Evolutionary conservation across 2,113 vertebrate species (phyloP).

Genomic region (Phrynosoma blainvillii): DNA sequence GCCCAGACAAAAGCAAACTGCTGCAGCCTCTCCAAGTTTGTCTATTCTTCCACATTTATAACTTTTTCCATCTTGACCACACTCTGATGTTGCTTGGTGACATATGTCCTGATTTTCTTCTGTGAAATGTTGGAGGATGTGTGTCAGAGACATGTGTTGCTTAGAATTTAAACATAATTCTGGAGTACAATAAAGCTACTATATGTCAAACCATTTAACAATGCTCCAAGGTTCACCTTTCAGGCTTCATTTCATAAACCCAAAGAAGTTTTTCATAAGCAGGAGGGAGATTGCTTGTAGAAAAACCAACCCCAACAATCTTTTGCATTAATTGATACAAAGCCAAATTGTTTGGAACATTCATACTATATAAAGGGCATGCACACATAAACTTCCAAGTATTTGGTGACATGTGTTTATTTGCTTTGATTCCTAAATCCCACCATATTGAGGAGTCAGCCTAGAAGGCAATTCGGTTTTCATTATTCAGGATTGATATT

Average conservation of each 20-base stretch:
- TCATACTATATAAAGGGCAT: not conserved
- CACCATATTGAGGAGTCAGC: not conserved
- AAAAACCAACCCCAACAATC: not conserved
- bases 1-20: too few species aligned
- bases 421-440: not conserved
- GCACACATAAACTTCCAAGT: not conserved
- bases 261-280: not conserved
- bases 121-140: too few species aligned
- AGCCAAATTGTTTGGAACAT: conserved; percentile 8
- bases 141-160: not conserved
- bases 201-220: conserved; percentile 18
- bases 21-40: too few species aligned
- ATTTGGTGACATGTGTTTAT: not conserved
- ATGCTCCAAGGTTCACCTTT: not conserved
- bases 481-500: not conserved
- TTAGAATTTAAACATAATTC: conserved; percentile 25
- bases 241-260: conserved; percentile 32
- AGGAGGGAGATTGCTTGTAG: not conserved
- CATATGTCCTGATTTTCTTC: too few species aligned
- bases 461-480: not conserved
- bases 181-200: conserved; percentile 20
- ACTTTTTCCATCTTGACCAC: too few species aligned
- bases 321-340: conserved; percentile 8
- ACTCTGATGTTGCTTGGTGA: too few species aligned
- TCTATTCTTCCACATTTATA: too few species aligned